Evolutionary conservation across 2,113 vertebrate species (phyloP), one percentile per base, ranked within the genome.

Genomic region (Eubucco bourcierii): DNA sequence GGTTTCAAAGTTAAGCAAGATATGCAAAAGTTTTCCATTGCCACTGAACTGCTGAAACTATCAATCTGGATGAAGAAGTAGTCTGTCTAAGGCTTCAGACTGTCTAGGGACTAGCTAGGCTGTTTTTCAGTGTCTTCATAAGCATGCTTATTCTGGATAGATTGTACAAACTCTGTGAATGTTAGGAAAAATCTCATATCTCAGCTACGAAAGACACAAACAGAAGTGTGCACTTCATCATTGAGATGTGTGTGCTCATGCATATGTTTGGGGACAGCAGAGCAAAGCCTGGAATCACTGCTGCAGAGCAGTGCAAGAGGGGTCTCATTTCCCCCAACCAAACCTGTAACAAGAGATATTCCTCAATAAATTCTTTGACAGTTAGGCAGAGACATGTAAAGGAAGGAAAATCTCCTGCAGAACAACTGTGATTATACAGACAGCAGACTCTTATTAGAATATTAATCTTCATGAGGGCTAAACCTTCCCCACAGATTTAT

Each of bases 261-360:
- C 0, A 0, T 1, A 0, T 1, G 0, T 37, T 39, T 50, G 23
- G 31, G 29, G 53, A 66, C 5, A 12, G 52, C 46, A 56, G n/a
- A n/a, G n/a, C 0, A 1, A 56, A 25, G 27, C 8, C 15, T 72
- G 59, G 24, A 37, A 34, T 20, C 0, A 2, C n/a, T 63, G 33
- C 34, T 84, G 75, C 61, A 60, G 52, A 58, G 53, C 12, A 46
- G n/a, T 53, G 64, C 1, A 1, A 60, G 44, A 29, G 17, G 9
- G 13, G 74, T 27, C 44, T 5, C 44, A 15, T 50, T 87, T 61
- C 29, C 12, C 19, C 31, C 13, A 28, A 7, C 7, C 2, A 10
- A 70, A 80, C 64, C 27, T 60, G 65, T 19, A 34, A 34, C 16
- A 55, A 73, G 47, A 84, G 25, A 5, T 61, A 58, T 78, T 81